phyloP scores from a whole-genome alignment of 2,888 invertebrate species.

The Epirrhoe tristata region DNA sequence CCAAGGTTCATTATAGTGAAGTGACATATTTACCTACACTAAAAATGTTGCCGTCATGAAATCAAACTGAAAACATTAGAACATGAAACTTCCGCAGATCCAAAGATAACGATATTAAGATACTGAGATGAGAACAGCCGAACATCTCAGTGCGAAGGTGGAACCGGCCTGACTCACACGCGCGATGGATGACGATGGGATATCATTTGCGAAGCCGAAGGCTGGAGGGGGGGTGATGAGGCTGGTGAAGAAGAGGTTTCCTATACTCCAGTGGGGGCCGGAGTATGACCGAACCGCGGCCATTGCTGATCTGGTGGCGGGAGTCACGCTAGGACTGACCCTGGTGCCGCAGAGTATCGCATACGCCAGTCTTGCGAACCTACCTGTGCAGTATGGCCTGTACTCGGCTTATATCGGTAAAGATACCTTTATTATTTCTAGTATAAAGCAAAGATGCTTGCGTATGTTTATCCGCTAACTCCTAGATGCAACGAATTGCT shows the following conservation, averaged over 20 bases:
- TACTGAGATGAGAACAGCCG: constrained; percentile 44
- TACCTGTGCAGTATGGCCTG: constrained; percentile 95
- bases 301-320: constrained; percentile 93
- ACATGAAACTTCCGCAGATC: background rate
- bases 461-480: no score
- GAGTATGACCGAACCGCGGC: constrained; percentile 88
- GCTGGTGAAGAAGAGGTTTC: constrained; percentile 69
- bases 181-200: constrained; percentile 56
- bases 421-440: constrained; percentile 18
- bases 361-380: constrained; percentile 93
- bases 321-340: constrained; percentile 94
- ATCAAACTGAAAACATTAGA: background rate
- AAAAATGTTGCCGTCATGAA: background rate
- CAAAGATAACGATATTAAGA: constrained; percentile 45
- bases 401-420: constrained; percentile 95
- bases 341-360: constrained; percentile 97
- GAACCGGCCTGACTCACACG: constrained; percentile 6
- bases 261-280: constrained; percentile 88
- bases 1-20: background rate
- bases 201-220: constrained; percentile 39
- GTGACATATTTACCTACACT: background rate
- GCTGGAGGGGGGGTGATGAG: constrained; percentile 35
- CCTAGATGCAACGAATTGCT: no score
- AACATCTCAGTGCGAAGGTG: constrained; percentile 21
- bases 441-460: no score